Conservation (phyloP, 2,888 invertebrate species). For the Polydesmus complanatus region DNA sequence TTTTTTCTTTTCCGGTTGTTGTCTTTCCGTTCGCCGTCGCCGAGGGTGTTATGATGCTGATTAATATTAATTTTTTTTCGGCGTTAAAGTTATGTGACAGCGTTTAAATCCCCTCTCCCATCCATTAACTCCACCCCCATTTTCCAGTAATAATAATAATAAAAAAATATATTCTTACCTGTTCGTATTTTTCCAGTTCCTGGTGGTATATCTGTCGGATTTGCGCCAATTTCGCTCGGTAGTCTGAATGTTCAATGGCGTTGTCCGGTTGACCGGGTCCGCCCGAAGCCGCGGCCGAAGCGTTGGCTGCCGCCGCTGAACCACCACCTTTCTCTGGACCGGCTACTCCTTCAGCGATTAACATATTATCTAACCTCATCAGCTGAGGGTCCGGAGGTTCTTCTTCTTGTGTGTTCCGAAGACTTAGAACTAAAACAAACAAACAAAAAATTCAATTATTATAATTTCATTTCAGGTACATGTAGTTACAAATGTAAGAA, state of each 20-base stretch:
- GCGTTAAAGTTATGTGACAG: neutral
- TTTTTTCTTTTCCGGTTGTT: no score
- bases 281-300: conserved; percentile 51
- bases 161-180: conserved; percentile 40
- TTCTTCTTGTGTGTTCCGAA: conserved; percentile 93
- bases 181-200: conserved; percentile 98
- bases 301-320: conserved; percentile 76
- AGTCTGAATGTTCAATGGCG: conserved; percentile 98
- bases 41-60: no score
- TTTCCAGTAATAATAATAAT: neutral
- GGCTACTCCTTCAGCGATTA: conserved; percentile 89
- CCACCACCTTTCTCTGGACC: conserved; percentile 88
- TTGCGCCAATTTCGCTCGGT: conserved; percentile 94
- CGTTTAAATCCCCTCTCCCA: neutral
- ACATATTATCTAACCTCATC: conserved; percentile 98
- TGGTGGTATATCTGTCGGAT: conserved; percentile 98
- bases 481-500: no score
- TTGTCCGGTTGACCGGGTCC: conserved; percentile 72
- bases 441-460: conserved; percentile 14
- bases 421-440: conserved; percentile 58
- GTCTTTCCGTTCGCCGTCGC: no score
- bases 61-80: neutral
- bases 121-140: neutral
- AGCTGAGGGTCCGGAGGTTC: conserved; percentile 96
- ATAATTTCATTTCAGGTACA: conserved; percentile 3